Base-by-base conservation (phyloP, 2,888 invertebrate genomes). In the Auanema sp. region DNA sequence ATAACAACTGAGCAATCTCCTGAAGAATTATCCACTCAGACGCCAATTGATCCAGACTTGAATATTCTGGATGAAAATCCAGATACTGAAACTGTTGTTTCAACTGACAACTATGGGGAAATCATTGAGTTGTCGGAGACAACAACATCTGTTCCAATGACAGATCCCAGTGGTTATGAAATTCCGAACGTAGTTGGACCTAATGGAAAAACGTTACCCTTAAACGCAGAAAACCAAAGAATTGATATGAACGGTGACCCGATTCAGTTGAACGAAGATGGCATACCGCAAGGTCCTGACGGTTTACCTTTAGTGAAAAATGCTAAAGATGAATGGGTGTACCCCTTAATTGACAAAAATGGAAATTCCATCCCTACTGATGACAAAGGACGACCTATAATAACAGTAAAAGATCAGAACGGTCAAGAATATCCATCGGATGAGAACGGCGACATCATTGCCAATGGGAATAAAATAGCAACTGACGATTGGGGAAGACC, bases 281-380 rank as follows among this genome's bases (percentile, higher is more conserved):
- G 76, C 8, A 52, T 57, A 14, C 79, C 79, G 16, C 18, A 76
- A 11, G 72, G 67, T 11, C 78, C 78, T 12, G 69, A 71, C 12
- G 78, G 77, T 6, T 60, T 71, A 4, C 52, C 60, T 16, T 58
- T 81, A 40, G 60, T 66, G 42, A 71, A 74, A 49, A 77, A 79
- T 61, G 65, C 70, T 4, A 64, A 79, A 14, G 77, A 76, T 14
- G 72, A 77, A 21, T 81, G 74, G 72, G 57, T 79, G 11, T 81
- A 80, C 62, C 69, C 69, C 11, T 25, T 70, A 6, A 68, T 81
- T 24, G 77, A 79, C 63, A 71, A 69, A 44, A 56, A 53, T 10
- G 76, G 77, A 23, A 64, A 61, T n/a, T 54, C 68, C 10, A n/a
- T 75, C 14, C 69, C 69, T 3, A 74, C 75, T 2, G 74, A 76